Percentiles rank a stretch among this genome's conserved stretches.
phyloP scores from a whole-genome alignment of 2,113 vertebrate genomes.

The Grus americana region DNA sequence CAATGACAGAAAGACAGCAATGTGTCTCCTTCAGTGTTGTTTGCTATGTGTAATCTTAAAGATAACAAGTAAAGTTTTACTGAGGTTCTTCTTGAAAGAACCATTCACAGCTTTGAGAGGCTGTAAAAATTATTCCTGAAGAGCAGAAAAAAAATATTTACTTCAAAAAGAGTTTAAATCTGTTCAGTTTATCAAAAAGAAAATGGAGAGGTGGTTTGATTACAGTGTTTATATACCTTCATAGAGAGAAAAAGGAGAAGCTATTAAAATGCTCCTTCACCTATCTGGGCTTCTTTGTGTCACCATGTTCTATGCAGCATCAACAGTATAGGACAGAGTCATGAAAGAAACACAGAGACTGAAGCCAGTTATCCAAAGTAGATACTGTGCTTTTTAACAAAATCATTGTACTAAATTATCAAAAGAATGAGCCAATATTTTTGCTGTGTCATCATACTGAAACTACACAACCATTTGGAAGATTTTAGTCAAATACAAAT shows the following conservation, averaged over 20 bases:
- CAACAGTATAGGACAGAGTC: too few species aligned
- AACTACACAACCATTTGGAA: neutral
- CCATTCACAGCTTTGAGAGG: neutral
- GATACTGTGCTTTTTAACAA: neutral
- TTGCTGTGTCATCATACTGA: neutral
- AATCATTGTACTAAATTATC: neutral
- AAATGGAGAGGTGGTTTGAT: neutral
- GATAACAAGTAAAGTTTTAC: neutral
- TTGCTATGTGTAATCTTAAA: neutral
- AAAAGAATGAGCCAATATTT: neutral
- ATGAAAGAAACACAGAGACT: too few species aligned
- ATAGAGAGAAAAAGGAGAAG: too few species aligned
- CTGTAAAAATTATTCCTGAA: neutral
- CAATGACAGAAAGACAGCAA: neutral
- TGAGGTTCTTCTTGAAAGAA: neutral
- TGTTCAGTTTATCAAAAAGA: neutral
- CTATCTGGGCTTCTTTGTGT: too few species aligned
- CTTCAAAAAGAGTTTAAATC: neutral
- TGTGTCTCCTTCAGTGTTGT: neutral
- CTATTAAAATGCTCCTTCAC: too few species aligned
- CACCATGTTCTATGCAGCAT: too few species aligned
- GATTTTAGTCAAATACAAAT: neutral
- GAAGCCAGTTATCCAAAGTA: too few species aligned
- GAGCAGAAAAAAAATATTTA: neutral
- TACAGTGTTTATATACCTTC: neutral